Percentiles rank a stretch among this genome's conserved stretches.
Conservation (phyloP, 1,140 invertebrate genomes). For the Cheumatopsyche charites region DNA sequence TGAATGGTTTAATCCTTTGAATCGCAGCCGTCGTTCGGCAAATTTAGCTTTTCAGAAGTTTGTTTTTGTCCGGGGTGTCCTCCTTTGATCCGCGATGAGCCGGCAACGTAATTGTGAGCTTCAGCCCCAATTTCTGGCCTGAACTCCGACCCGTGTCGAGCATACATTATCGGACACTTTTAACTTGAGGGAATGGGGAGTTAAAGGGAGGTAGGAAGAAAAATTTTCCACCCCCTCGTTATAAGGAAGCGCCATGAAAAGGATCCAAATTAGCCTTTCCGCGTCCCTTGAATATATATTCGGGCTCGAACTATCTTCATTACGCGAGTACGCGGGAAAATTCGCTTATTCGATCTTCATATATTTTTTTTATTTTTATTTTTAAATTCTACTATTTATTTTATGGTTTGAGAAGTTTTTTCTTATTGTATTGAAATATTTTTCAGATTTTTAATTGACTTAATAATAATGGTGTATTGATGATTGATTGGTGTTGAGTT, state of each 20-base stretch:
- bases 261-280: constrained; percentile 11
- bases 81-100: constrained; percentile 20
- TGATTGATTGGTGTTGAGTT: too few species aligned
- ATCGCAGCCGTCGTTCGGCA: background rate
- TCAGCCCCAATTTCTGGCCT: background rate
- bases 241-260: constrained; percentile 15
- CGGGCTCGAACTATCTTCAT: too few species aligned
- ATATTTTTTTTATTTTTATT: too few species aligned
- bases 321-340: too few species aligned
- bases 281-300: background rate
- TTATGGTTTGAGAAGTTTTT: too few species aligned
- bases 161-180: constrained; percentile 31
- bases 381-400: too few species aligned
- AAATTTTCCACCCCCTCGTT: constrained; percentile 7
- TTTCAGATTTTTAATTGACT: too few species aligned
- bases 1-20: constrained; percentile 20
- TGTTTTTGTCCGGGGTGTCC: constrained; percentile 3
- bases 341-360: too few species aligned
- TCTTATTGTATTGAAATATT: too few species aligned
- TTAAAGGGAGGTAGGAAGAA: background rate
- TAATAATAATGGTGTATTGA: too few species aligned
- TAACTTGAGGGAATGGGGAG: background rate
- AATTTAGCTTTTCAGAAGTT: constrained; percentile 26
- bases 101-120: background rate
- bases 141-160: background rate